Conservation (phyloP, 2,888 invertebrate species). For the Mesochorus sp. region DNA sequence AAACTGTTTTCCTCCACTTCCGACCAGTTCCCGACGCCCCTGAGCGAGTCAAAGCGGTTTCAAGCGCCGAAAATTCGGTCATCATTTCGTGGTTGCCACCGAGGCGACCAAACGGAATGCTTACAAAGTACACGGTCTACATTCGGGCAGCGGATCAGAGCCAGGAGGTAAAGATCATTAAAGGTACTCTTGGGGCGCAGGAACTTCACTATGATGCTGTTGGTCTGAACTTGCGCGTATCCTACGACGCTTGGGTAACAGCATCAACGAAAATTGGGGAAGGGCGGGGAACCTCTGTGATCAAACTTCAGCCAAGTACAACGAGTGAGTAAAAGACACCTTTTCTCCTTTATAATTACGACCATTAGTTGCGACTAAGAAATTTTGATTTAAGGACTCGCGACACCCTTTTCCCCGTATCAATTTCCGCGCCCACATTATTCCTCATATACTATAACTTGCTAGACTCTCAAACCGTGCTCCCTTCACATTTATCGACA, state of each 20-base stretch:
- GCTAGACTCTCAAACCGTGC: too few relatives aligned
- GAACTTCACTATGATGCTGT: slow-evolving; percentile 83
- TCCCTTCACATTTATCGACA: too few relatives aligned
- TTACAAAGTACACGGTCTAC: slow-evolving; percentile 86
- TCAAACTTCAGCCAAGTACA: slow-evolving; percentile 82
- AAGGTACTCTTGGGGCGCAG: slow-evolving; percentile 81
- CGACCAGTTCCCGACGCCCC: slow-evolving; percentile 85
- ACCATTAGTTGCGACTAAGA: not conserved
- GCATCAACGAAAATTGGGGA: slow-evolving; percentile 86
- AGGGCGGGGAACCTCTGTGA: slow-evolving; percentile 84
- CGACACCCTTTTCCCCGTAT: not conserved
- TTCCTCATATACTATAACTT: too few relatives aligned
- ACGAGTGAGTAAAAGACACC: slow-evolving; percentile 74
- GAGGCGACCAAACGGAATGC: slow-evolving; percentile 85
- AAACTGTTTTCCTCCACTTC: too few relatives aligned
- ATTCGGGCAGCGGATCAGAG: slow-evolving; percentile 84
- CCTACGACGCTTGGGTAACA: slow-evolving; percentile 86
- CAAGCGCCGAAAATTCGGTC: slow-evolving; percentile 84
- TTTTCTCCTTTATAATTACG: slow-evolving; percentile 5
- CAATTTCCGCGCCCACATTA: too few relatives aligned
- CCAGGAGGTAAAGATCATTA: slow-evolving; percentile 83
- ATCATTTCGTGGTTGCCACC: slow-evolving; percentile 87
- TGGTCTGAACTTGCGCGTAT: slow-evolving; percentile 83
- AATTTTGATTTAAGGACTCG: slow-evolving; percentile 19
- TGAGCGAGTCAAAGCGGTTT: slow-evolving; percentile 85